Conservation (phyloP, 2,888 invertebrate genomes). For the Drosophila mettleri region DNA sequence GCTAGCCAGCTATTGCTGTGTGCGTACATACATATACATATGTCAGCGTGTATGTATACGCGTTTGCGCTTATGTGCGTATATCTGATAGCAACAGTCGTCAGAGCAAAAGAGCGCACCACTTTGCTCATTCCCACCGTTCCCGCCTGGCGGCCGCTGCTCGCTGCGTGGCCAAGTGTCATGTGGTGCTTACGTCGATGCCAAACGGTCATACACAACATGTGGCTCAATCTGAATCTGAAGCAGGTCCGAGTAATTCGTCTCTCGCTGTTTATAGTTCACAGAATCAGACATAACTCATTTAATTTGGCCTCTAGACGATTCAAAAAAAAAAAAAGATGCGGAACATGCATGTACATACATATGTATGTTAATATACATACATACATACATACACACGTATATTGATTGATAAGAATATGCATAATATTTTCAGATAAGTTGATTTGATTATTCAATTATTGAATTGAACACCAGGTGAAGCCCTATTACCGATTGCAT, state of each 20-base stretch:
- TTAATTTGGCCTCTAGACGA: slow-evolving; percentile 16
- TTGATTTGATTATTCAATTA: background rate
- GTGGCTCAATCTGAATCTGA: slow-evolving; percentile 37
- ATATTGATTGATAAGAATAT: background rate
- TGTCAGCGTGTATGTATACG: slow-evolving; percentile 2
- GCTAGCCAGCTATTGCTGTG: background rate
- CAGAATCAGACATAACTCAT: slow-evolving; percentile 27
- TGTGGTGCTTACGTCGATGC: slow-evolving; percentile 16
- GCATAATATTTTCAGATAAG: background rate
- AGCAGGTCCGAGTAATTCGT: slow-evolving; percentile 17
- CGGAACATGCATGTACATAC: background rate
- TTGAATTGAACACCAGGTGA: background rate
- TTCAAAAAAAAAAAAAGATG: background rate
- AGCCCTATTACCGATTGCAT: background rate
- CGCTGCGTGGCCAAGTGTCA: background rate
- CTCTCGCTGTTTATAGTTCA: slow-evolving; percentile 19
- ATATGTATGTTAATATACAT: too few relatives aligned
- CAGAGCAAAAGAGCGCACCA: slow-evolving; percentile 13
- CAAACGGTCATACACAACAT: slow-evolving; percentile 39
- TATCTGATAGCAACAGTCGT: slow-evolving; percentile 38
- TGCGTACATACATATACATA: background rate
- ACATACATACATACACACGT: background rate
- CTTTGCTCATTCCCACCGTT: slow-evolving; percentile 17
- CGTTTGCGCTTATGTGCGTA: slow-evolving; percentile 5
- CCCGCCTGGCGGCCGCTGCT: background rate